A percentile compares a stretch with the other conserved stretches of the same genome.
Evolutionary conservation across 2,888 invertebrate species (phyloP).

Genomic region (Atethmia centrago): DNA sequence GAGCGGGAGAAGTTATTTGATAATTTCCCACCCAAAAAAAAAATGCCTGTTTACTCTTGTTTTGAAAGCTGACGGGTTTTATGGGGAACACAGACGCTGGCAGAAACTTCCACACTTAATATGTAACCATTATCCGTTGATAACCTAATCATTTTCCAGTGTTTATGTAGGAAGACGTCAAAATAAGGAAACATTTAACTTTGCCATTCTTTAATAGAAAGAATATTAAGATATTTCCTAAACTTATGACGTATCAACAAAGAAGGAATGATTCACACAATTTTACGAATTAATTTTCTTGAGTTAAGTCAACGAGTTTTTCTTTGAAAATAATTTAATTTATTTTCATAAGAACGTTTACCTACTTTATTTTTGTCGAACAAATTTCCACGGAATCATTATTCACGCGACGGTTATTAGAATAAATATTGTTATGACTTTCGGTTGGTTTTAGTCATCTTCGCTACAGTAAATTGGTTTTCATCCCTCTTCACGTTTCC

Average conservation of each 20-base stretch:
- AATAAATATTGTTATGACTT: too few relatives aligned
- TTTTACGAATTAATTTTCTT: background rate
- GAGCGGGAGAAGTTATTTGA: too few relatives aligned
- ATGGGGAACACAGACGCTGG: too few relatives aligned
- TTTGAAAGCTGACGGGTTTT: too few relatives aligned
- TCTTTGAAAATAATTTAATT: background rate
- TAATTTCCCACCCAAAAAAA: too few relatives aligned
- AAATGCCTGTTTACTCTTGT: too few relatives aligned
- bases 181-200: background rate
- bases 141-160: background rate
- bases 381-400: background rate
- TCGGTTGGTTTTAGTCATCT: too few relatives aligned
- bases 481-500: slow-evolving; percentile 6
- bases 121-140: too few relatives aligned
- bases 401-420: too few relatives aligned
- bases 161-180: background rate
- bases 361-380: background rate
- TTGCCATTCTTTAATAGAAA: background rate
- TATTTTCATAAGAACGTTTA: too few relatives aligned
- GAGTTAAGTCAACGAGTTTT: background rate
- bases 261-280: background rate
- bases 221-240: background rate
- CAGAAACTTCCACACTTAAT: too few relatives aligned
- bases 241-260: background rate
- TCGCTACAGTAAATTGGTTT: background rate